Evolutionary conservation across 2,113 vertebrate genomes (phyloP), one percentile per base, ranked within the genome.

Genomic region (Phyllopteryx taeniolatus): DNA sequence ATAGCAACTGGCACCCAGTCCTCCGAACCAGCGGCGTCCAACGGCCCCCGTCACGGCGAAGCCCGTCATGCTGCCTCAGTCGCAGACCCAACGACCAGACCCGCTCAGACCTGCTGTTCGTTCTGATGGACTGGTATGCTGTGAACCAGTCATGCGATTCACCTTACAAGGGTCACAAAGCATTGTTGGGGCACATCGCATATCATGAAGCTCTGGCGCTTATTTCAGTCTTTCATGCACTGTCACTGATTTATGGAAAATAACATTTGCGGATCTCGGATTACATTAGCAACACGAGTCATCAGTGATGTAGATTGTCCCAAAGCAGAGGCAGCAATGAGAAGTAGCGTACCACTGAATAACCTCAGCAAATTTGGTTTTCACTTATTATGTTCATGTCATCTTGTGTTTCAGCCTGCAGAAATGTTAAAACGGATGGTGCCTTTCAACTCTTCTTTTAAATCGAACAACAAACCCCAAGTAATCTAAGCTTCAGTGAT

Each of bases 401-500:
- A 2, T 89, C 67, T 89, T 91, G 86, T 92, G 79, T 95, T 95
- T 76, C 94, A 98, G 97, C 96, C 96, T 53, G 95, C 94, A 70
- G 95, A 98, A 93, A 99, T 99, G 96, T 90, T 99, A 88, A 98
- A 98, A 92, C 93, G 96, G 90, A 99, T 99, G 97, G 98, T 98
- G 90, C 95, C 98, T 84, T 98, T 95, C 93, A 98, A 99, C 94
- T 94, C 94, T 10, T 94, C 96, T n/a, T 98, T 99, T 93, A 95
- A 93, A 93, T 92, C 94, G 64, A 85, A 82, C 89, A 91, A 83
- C 89, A 95, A 93, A 90, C 93, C 90, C 91, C 94, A 96, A 95
- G 96, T 97, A 94, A 92, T 77, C 73, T 64, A 73, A 60, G 47
- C 33, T n/a, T 22, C 3, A 0, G 42, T 44, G 6, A 27, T 14